Conservation (phyloP, 2,888 invertebrate species). For the Tigriopus californicus region DNA sequence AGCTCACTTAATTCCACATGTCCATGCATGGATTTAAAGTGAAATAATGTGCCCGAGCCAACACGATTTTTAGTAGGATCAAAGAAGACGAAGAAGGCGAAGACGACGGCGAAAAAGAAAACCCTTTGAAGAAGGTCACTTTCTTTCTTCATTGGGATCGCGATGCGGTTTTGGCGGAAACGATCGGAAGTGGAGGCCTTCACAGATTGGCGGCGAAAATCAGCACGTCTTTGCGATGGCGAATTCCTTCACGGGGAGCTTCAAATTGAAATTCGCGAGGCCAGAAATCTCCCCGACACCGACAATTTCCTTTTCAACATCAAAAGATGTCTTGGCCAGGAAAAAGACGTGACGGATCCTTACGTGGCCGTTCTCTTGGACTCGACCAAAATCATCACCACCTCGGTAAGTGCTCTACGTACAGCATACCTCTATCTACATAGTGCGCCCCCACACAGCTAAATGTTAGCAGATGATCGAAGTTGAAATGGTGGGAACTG, state of each 20-base stretch:
- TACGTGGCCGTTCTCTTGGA: constrained; percentile 19
- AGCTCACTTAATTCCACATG: no score
- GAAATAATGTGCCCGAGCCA: no score
- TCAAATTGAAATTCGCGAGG: constrained; percentile 17
- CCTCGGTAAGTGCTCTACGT: constrained; percentile 11
- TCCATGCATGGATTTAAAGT: no score
- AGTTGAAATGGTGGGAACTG: no score
- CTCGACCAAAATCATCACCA: constrained; percentile 5
- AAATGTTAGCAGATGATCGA: no score
- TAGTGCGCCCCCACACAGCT: no score
- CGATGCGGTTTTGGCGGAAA: neutral
- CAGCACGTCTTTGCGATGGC: neutral
- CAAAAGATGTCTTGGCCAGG: constrained; percentile 15
- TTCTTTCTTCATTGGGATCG: neutral
- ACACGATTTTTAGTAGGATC: no score
- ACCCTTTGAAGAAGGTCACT: no score
- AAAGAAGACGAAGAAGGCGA: no score
- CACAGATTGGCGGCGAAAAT: neutral
- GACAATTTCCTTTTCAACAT: constrained; percentile 19
- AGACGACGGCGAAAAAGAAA: no score
- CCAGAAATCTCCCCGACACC: constrained; percentile 18
- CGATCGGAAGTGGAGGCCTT: neutral
- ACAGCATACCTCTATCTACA: no score
- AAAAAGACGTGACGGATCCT: constrained; percentile 20
- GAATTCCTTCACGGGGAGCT: constrained; percentile 18